Evolutionary conservation across 2,113 vertebrate genomes (phyloP).

Genomic region (Sinocyclocheilus grahami): DNA sequence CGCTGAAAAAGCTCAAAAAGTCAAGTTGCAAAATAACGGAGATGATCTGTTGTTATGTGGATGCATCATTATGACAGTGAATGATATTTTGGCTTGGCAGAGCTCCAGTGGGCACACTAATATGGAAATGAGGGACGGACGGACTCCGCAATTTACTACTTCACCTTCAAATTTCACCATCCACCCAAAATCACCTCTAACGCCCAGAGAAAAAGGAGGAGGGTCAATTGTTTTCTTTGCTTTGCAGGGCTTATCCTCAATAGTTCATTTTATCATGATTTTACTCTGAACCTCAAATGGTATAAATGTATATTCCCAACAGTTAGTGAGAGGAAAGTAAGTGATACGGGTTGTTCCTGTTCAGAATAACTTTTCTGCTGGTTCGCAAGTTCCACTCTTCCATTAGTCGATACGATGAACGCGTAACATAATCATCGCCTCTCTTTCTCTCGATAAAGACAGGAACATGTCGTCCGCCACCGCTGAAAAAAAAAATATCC

Average conservation of each 20-base stretch:
- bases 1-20: slow-evolving; percentile 68
- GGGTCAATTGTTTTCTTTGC: slow-evolving; percentile 69
- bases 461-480: background rate
- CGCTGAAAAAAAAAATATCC: background rate
- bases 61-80: slow-evolving; percentile 94
- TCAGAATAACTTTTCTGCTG: background rate
- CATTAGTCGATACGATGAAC: background rate
- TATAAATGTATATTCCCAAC: slow-evolving; percentile 43
- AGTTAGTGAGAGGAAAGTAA: background rate
- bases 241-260: slow-evolving; percentile 46
- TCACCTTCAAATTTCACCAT: slow-evolving; percentile 80
- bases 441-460: background rate
- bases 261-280: slow-evolving; percentile 13
- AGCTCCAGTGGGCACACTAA: slow-evolving; percentile 89
- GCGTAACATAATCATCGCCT: background rate
- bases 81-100: slow-evolving; percentile 92
- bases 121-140: slow-evolving; percentile 95
- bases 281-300: background rate
- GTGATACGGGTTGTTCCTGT: background rate
- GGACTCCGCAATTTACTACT: slow-evolving; percentile 90
- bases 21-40: slow-evolving; percentile 69
- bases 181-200: slow-evolving; percentile 70
- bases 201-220: slow-evolving; percentile 74
- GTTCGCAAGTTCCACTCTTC: background rate
- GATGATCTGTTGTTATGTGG: slow-evolving; percentile 79